A percentile compares a stretch with the other conserved stretches of the same genome.
These are phyloP conservation scores for Chrysotoxum bicinctum DNA, from an alignment of 2,888 invertebrate species.

Conservation along the genomic window DNA sequence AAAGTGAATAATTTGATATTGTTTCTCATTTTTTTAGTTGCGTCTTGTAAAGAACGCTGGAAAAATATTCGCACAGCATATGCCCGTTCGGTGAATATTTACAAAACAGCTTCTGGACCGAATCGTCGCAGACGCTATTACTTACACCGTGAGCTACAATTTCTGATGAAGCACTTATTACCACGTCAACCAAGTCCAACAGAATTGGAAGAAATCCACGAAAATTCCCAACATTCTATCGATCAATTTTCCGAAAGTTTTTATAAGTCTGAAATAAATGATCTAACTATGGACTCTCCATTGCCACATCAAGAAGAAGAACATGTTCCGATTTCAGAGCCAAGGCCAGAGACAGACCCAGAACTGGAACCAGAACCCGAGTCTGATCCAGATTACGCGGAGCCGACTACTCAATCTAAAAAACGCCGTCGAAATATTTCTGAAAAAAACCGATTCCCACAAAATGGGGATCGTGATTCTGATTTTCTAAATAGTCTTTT, in stretches of 20 bases:
- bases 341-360: no score
- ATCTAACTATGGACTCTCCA: slow-evolving; percentile 27
- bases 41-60: slow-evolving; percentile 79
- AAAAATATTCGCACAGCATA: slow-evolving; percentile 79
- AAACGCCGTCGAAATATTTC: not conserved
- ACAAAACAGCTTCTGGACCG: slow-evolving; percentile 74
- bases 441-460: not conserved
- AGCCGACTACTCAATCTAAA: not conserved
- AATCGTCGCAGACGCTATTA: slow-evolving; percentile 76
- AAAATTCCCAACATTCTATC: slow-evolving; percentile 18
- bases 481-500: slow-evolving; percentile 73
- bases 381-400: not conserved
- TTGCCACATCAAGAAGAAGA: not conserved
- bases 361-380: not conserved
- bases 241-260: slow-evolving; percentile 29
- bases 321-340: not conserved
- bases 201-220: slow-evolving; percentile 29
- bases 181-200: slow-evolving; percentile 40
- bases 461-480: not conserved
- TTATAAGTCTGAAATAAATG: slow-evolving; percentile 29
- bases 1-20: not conserved
- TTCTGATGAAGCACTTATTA: slow-evolving; percentile 75
- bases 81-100: slow-evolving; percentile 79
- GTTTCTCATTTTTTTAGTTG: slow-evolving; percentile 73
- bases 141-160: slow-evolving; percentile 75